Evolutionary conservation across 2,888 invertebrate species (phyloP), one percentile per base, ranked within the genome.

Genomic region (Leucophenga montana): DNA sequence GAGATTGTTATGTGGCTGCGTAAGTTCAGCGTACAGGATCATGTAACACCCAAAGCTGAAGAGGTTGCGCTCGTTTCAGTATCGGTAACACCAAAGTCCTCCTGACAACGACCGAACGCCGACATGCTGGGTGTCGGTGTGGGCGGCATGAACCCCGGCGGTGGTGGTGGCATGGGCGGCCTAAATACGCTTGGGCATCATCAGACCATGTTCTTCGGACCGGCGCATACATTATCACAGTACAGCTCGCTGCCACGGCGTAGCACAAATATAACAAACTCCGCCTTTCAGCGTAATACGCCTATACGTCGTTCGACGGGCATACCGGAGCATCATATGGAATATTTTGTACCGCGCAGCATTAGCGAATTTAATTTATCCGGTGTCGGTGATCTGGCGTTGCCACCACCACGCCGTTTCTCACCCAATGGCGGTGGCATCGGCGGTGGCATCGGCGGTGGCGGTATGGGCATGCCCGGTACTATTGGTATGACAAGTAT

Each of bases 301-400:
- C 92, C 93, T 1, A 90, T 91, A 31, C 90, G 94, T 20, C 90
- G 93, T 61, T 93, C 93, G 27, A 91, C 91, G 20, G 89, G 91
- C 68, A 86, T 87, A 84, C 90, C 91, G 67, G 93, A 92, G 78
- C 91, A 92, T 61, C 91, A 93, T 74, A 90, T 94, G 70, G 95
- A 95, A 85, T 95, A 95, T 87, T 95, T 95, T 86, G 95, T 95
- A 73, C 95, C 95, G 73, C 91, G 95, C 71, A 95, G 95, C 88
- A 91, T 95, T 70, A 95, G 95, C 88, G 95, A 95, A 86, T 95
- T 95, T 84, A 94, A 95, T 86, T 88, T 95, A 70, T 91, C 93
- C 0, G 92, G 94, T 50, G 91, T 92, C 9, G 90, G 91, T 65
- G 92, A 92, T 80, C 89, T 91, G 68, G 90, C 90, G 18, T 85